Conservation (phyloP, 2,888 invertebrate species). For the Serripes groenlandicus region DNA sequence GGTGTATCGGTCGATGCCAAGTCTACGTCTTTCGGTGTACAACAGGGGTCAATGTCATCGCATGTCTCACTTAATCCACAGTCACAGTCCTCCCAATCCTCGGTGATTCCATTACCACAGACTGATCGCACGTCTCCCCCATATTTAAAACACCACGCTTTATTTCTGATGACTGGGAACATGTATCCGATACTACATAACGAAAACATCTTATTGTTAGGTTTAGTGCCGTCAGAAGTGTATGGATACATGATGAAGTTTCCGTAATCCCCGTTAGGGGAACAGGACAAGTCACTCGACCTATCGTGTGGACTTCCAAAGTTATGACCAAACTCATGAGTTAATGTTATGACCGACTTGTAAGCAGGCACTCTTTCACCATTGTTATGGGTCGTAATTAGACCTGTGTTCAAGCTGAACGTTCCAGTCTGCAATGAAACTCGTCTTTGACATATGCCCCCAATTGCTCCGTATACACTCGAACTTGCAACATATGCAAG, state of each 20-base stretch:
- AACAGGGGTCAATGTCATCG: slow-evolving; percentile 70
- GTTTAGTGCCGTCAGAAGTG: slow-evolving; percentile 69
- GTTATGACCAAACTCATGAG: slow-evolving; percentile 82
- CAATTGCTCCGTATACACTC: slow-evolving; percentile 64
- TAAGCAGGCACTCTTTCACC: slow-evolving; percentile 71
- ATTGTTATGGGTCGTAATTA: slow-evolving; percentile 70
- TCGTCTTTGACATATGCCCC: slow-evolving; percentile 79
- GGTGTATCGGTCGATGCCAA: slow-evolving; percentile 66
- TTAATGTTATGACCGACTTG: slow-evolving; percentile 68
- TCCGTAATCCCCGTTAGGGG: slow-evolving; percentile 69
- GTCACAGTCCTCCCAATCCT: slow-evolving; percentile 79
- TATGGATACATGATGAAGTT: slow-evolving; percentile 80
- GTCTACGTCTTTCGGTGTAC: slow-evolving; percentile 70
- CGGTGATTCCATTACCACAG: slow-evolving; percentile 81
- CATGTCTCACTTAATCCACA: slow-evolving; percentile 73
- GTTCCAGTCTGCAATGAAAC: slow-evolving; percentile 25
- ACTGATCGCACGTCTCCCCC: slow-evolving; percentile 31
- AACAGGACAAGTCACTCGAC: slow-evolving; percentile 51
- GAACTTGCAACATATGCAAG: slow-evolving; percentile 80
- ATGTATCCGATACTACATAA: slow-evolving; percentile 77
- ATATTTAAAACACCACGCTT: slow-evolving; percentile 72
- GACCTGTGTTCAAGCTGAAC: slow-evolving; percentile 77
- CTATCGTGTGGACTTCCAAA: slow-evolving; percentile 82
- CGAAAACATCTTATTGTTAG: slow-evolving; percentile 81
- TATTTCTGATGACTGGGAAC: slow-evolving; percentile 77